A percentile compares a stretch with the other conserved stretches of the same genome.
These are phyloP conservation scores for Cecropterus lyciades DNA, from an alignment of 1,140 invertebrate species.

Conservation along the genomic window DNA sequence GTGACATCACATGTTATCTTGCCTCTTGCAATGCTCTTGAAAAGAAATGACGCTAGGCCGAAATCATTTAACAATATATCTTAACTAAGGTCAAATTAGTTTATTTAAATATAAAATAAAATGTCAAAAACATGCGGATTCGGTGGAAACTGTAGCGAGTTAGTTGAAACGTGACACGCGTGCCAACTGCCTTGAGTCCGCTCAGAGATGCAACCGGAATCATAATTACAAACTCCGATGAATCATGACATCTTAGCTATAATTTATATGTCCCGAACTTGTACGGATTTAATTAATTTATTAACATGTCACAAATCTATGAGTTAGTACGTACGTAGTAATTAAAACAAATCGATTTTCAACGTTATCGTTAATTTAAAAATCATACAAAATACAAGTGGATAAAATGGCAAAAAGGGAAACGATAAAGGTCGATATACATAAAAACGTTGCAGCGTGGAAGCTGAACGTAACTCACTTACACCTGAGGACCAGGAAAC, in stretches of 20 bases:
- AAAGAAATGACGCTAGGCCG: too few relatives aligned
- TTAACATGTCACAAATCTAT: neutral
- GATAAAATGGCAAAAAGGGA: too few relatives aligned
- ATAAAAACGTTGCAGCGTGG: too few relatives aligned
- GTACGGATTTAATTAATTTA: neutral
- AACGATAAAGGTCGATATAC: too few relatives aligned
- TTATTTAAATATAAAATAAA: conserved; percentile 19
- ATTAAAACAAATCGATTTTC: too few relatives aligned
- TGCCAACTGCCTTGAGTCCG: neutral
- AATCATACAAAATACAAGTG: too few relatives aligned
- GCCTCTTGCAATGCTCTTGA: too few relatives aligned
- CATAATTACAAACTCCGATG: conserved; percentile 12
- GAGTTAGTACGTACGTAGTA: neutral
- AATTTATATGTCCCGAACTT: neutral
- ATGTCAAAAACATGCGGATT: conserved; percentile 9
- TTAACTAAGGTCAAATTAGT: conserved; percentile 6
- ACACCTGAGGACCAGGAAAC: too few relatives aligned
- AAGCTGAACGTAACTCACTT: too few relatives aligned
- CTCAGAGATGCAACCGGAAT: conserved; percentile 16
- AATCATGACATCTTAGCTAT: neutral
- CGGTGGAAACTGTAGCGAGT: conserved; percentile 5
- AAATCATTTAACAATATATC: too few relatives aligned
- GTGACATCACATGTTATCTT: too few relatives aligned
- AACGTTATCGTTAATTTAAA: too few relatives aligned
- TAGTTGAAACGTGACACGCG: conserved; percentile 1